Conservation (phyloP, 2,113 vertebrate species). For the Dipodomys spectabilis region DNA sequence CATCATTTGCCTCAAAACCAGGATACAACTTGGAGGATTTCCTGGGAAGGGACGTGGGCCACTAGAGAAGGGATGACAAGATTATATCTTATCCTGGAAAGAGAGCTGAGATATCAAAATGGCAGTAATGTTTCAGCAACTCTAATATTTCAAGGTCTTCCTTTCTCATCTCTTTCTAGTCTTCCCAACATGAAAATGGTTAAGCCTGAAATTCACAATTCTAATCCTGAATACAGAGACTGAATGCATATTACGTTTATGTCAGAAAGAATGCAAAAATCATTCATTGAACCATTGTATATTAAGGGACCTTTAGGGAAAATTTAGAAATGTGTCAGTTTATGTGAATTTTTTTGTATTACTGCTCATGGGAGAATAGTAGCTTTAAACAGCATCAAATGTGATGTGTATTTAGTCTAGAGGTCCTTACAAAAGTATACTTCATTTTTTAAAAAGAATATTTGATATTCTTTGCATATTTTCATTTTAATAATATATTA, state of each 20-base stretch:
- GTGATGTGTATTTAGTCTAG: background rate
- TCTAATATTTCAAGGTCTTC: background rate
- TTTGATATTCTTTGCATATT: background rate
- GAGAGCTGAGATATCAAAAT: background rate
- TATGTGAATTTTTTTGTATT: background rate
- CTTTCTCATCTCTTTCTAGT: background rate
- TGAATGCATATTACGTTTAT: background rate
- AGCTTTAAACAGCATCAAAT: slow-evolving; percentile 14
- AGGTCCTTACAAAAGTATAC: background rate
- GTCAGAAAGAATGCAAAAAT: background rate
- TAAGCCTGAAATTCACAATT: background rate
- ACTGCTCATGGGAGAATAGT: slow-evolving; percentile 27
- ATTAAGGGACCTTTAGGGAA: background rate
- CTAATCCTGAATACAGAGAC: background rate
- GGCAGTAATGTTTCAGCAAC: background rate
- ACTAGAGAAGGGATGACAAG: background rate
- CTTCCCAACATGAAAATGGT: background rate
- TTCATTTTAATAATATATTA: slow-evolving; percentile 26
- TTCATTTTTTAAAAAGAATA: slow-evolving; percentile 49
- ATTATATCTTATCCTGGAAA: background rate
- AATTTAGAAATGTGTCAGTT: background rate
- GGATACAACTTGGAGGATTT: background rate
- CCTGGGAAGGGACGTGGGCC: background rate
- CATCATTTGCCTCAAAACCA: background rate
- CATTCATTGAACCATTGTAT: background rate